phyloP scores from a whole-genome alignment of 2,888 invertebrate species.

The Cephonodes hylas region DNA sequence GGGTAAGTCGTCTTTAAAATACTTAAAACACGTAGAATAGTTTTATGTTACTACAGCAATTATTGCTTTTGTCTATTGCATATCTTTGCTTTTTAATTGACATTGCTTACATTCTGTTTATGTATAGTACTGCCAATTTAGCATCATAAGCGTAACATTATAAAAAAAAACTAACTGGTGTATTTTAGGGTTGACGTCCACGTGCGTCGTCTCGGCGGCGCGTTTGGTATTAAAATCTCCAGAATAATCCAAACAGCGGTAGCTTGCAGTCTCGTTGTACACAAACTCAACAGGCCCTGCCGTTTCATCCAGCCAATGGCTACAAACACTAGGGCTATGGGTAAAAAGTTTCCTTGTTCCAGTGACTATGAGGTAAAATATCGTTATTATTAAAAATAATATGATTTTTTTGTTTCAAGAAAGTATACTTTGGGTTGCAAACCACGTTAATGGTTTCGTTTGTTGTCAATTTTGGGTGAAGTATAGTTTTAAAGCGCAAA shows the following conservation, averaged over 20 bases:
- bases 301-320: slow-evolving; percentile 83
- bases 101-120: no score
- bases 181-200: slow-evolving; percentile 83
- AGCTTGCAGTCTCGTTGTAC: slow-evolving; percentile 73
- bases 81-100: no score
- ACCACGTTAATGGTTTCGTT: no score
- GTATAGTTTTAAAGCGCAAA: no score
- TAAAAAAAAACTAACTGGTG: no score
- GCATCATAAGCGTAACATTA: no score
- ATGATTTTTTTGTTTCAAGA: neutral
- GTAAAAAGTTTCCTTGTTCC: slow-evolving; percentile 76
- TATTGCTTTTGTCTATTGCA: no score
- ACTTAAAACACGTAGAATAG: no score
- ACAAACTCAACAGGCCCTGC: slow-evolving; percentile 82
- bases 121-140: no score
- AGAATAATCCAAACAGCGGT: slow-evolving; percentile 75
- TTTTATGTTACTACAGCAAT: no score
- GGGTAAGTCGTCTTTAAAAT: slow-evolving; percentile 68
- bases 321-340: slow-evolving; percentile 81
- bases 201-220: slow-evolving; percentile 57
- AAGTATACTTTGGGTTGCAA: no score
- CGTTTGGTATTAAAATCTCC: slow-evolving; percentile 87
- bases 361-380: slow-evolving; percentile 73
- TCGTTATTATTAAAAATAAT: neutral
- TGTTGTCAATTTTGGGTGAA: no score